Base-by-base conservation (phyloP, 92 coral and sea anemone genomes). In the Parazoanthus atlanticus region DNA sequence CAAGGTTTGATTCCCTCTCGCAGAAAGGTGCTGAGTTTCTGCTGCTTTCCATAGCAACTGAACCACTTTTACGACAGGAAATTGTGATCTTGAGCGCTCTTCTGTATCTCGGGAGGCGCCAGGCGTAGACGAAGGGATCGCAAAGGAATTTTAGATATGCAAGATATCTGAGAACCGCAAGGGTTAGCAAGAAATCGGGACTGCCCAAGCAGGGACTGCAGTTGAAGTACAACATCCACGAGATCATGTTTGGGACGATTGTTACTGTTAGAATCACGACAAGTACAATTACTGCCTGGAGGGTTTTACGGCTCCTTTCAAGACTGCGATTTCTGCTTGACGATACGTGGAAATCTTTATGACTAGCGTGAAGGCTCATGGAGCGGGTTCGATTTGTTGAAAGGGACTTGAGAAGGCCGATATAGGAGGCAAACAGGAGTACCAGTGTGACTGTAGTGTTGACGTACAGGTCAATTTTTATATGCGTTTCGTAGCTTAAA, bases 111-210 rank as follows among this genome's bases (percentile, higher is more conserved):
- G 91, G 89, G 61, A 92, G 77, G 11, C 94, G 88, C 94, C 92
- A 92, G 0, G 94, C 94, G 33, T 92, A 92, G 8, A 92, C 94
- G 30, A 92, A 89, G 0, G 94, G 94, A 72, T 92, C 94, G 32
- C 86, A 86, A 36, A 89, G 90, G 79, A 92, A 92, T 86, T 92
- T 92, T 8, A 86, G 70, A 16, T 89, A 92, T 5, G 88, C 86
- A 10, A 92, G 90, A 41, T 92, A 91, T 54, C 86, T 81, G 49
- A 92, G 71, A 65, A 86, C 76, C 36, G 79, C 86, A 31, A 56
- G 86, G 28, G 74, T 76, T 38, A 89, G 70, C 5, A 74, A 34
- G 47, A 89, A 78, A 13, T 54, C 66, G 54, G 80, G 86, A 23
- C 58, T 81, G 19, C 49, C 34, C 61, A 41, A 41, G 65, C 94